phyloP scores from a whole-genome alignment of 2,888 invertebrate species.

The Pyrrhia umbra region DNA sequence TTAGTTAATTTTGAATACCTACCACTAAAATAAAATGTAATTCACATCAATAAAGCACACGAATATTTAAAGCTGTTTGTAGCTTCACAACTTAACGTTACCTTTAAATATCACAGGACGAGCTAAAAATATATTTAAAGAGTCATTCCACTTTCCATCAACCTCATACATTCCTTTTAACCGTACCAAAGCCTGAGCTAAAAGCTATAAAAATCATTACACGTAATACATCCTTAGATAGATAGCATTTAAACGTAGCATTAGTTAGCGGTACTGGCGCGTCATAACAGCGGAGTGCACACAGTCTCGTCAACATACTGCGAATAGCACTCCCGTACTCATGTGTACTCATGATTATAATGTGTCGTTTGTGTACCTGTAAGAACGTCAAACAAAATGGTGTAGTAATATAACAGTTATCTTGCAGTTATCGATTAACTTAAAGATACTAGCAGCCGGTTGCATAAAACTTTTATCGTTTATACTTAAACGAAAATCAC shows the following conservation, averaged over 20 bases:
- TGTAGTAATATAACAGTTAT: not conserved
- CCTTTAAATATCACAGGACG: too few species aligned
- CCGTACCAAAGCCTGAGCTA: not conserved
- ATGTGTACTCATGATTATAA: constrained; percentile 33
- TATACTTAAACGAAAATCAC: too few species aligned
- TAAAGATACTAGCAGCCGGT: too few species aligned
- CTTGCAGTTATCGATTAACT: too few species aligned
- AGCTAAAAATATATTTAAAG: not conserved
- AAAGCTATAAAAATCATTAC: constrained; percentile 27
- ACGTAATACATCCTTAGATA: constrained; percentile 56
- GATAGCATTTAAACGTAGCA: constrained; percentile 58
- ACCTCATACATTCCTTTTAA: not conserved
- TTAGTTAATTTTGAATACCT: too few species aligned
- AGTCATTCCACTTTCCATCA: not conserved
- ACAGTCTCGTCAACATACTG: constrained; percentile 53
- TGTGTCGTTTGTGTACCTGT: constrained; percentile 18
- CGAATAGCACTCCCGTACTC: constrained; percentile 32
- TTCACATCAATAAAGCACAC: too few species aligned
- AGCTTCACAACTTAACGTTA: too few species aligned
- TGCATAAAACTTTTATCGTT: too few species aligned
- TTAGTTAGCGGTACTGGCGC: constrained; percentile 61
- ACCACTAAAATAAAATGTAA: too few species aligned
- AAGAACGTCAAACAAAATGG: not conserved
- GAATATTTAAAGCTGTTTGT: too few species aligned
- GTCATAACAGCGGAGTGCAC: constrained; percentile 53